Conservation (phyloP, 2,113 vertebrate genomes). For the Eptesicus fuscus region DNA sequence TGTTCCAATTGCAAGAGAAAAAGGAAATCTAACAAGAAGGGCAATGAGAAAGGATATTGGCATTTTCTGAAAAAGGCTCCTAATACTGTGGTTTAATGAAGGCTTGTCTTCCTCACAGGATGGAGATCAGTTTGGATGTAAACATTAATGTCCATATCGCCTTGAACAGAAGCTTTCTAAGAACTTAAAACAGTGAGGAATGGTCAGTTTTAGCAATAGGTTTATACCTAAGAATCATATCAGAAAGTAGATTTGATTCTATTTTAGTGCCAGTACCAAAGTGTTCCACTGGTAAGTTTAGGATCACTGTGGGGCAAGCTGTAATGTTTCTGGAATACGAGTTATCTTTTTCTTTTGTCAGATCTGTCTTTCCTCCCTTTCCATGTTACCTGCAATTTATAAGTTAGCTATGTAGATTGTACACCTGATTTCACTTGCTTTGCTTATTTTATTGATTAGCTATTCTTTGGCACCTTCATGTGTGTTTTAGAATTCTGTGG, state of each 20-base stretch:
- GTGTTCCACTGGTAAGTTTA: background rate
- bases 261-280: background rate
- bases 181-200: background rate
- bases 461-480: background rate
- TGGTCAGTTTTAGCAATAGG: background rate
- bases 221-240: background rate
- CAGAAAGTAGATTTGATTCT: background rate
- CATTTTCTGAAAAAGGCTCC: background rate
- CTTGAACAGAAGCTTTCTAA: slow-evolving; percentile 27
- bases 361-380: background rate
- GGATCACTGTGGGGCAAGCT: background rate
- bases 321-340: background rate
- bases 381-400: background rate
- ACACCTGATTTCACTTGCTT: background rate
- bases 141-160: background rate
- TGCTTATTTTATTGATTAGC: background rate
- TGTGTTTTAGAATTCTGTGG: slow-evolving; percentile 32
- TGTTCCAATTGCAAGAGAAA: background rate
- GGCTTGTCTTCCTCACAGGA: background rate
- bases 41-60: background rate
- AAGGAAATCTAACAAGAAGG: background rate
- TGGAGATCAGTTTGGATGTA: background rate
- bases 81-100: background rate
- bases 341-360: background rate
- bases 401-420: background rate